Base-by-base conservation (phyloP, 2,797 vertebrate species). In the Bovichtus variegatus region DNA sequence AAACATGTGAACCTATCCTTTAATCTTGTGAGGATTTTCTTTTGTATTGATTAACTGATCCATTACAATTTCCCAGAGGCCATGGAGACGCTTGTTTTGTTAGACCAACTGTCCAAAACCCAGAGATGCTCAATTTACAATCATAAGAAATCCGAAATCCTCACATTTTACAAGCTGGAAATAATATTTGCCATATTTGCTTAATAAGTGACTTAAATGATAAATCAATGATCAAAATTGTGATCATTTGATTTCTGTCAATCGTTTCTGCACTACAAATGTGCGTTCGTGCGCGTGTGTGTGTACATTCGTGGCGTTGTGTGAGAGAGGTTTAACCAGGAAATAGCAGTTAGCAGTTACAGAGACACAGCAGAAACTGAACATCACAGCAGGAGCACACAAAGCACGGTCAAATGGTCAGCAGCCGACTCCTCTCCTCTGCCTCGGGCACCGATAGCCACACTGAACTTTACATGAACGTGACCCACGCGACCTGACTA, bases 381-480 rank as follows among this genome's bases (percentile, higher is more conserved):
- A 75, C 27, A 38, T 29, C 69, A 57, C 55, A 70, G 60, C 1
- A 43, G 51, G 47, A 62, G 55, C 44, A 60, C 36, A 82, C 43
- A 49, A 72, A 71, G 54, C 18, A 47, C 19, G 64, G 86, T 85
- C 82, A 91, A 81, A 79, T 53, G 79, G 72, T 87, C 83, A 85
- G 71, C 80, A 71, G 31, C 66, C 40, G 74, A 63, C 67, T 19
- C 64, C 60, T 81, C 53, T 80, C 31, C 51, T 58, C n/a, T 36
- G 80, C 91, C 80, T 87, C 61, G 1, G 90, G 81, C 87, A 64
- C n/a, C 15, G 8, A 59, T 16, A 74, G 66, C 23, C 40, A 69
- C 23, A 49, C 23, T 86, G 85, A 92, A 90, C 87, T 90, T 90
- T 87, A 77, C 70, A 79, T 81, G 85, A 89, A 77, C 82, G 78